Base-by-base conservation (phyloP, 1,140 invertebrate genomes). In the Rhopalosiphum maidis region DNA sequence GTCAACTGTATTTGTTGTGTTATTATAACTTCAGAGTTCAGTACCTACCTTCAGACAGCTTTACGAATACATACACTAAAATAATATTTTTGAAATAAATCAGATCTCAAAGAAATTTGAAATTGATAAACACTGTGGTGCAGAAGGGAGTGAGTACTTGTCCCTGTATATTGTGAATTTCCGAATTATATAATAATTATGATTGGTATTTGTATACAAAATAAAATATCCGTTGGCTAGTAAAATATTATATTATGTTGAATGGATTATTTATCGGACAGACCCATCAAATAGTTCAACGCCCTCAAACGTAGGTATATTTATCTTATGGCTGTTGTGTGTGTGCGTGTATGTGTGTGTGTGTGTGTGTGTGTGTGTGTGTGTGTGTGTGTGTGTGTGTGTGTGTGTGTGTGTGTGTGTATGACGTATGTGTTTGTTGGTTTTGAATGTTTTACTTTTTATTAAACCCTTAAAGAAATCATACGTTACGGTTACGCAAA, bases 241-340 rank as follows among this genome's bases (percentile, higher is more conserved):
- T 46, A 86, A 46, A 86, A n/a, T 46, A 86, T 30, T n/a, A 86
- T 46, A 46, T 30, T 18, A 48, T 46, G 48, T n/a, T 86, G 85
- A 86, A 86, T 30, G 85, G 30, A 18, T 41, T 41, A 25, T 41
- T 86, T 46, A 86, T 46, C 41, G 85, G 25, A 46, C 43, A 86
- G 15, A n/a, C n/a, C 85, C 25, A 86, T 86, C 23, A 46, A 46
- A 68, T n/a, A 86, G 85, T 46, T 86, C 85, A 86, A 86, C 41
- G 85, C 23, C 43, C 85, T 30, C 43, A 11, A 30, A 43, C 15
- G 11, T 15, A 43, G 23, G 22, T 85, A 41, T 83, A 41, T 23
- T 37, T n/a, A 30, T 7, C 22, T 37, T 82, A 35, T 21, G 15
- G 4, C 4, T 30, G 30, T 41, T 41, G 0, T 60, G 25, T 30